A percentile compares a stretch with the other conserved stretches of the same genome.
These are phyloP conservation scores for Craseonycteris thonglongyai DNA, from an alignment of 2,113 vertebrate species.

Conservation along the genomic window DNA sequence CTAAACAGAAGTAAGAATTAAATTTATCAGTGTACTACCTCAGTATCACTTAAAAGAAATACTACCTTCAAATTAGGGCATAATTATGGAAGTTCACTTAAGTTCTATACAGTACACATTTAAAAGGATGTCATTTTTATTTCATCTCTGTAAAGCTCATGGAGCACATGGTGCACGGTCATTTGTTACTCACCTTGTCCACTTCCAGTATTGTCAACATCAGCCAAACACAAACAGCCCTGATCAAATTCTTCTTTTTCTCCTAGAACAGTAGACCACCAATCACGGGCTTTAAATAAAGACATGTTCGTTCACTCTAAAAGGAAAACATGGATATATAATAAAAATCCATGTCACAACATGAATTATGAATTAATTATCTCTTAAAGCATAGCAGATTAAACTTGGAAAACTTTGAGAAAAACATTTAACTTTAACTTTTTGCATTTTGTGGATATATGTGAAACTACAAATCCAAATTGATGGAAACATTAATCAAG, in stretches of 20 bases:
- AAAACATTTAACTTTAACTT: background rate
- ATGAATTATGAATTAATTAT: background rate
- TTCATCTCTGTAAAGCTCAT: background rate
- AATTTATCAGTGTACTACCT: background rate
- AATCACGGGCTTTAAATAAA: slow-evolving; percentile 97
- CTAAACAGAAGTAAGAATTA: background rate
- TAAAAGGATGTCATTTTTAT: background rate
- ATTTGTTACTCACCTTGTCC: slow-evolving; percentile 84
- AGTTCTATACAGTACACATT: background rate
- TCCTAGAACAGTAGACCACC: slow-evolving; percentile 92
- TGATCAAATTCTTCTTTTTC: slow-evolving; percentile 97
- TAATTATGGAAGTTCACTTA: background rate
- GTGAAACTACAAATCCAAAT: slow-evolving; percentile 20
- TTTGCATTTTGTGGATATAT: background rate
- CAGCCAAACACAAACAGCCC: slow-evolving; percentile 92
- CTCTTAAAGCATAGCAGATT: background rate
- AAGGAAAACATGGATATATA: slow-evolving; percentile 48
- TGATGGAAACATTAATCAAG: background rate
- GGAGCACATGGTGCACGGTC: background rate
- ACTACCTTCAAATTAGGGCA: background rate
- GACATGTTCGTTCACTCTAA: slow-evolving; percentile 87
- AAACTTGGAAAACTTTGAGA: slow-evolving; percentile 1
- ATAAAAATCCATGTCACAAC: slow-evolving; percentile 1
- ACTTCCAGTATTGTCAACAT: slow-evolving; percentile 92
- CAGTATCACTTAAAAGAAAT: background rate